Conservation (phyloP, 2,797 vertebrate genomes). For the Knipowitschia caucasica region DNA sequence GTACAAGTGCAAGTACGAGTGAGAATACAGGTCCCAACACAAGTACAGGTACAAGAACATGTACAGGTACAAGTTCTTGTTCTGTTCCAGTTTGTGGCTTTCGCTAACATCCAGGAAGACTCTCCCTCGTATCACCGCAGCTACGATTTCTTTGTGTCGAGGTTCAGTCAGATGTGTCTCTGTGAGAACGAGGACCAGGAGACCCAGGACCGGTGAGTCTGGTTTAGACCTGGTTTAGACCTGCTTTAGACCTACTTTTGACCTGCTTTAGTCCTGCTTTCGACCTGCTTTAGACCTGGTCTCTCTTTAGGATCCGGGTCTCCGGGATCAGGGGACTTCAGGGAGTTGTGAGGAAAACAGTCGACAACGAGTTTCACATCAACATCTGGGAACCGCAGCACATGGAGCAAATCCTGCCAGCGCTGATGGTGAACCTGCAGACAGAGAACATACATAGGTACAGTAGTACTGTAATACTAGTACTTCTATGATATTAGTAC, state of each 20-base stretch:
- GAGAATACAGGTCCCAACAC: constrained; percentile 65
- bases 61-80: neutral
- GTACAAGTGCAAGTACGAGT: neutral
- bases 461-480: neutral
- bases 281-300: neutral
- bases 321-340: constrained; percentile 90
- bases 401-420: constrained; percentile 95
- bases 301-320: constrained; percentile 78
- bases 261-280: neutral
- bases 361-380: constrained; percentile 89
- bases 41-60: constrained; percentile 73
- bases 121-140: constrained; percentile 91
- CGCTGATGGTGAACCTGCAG: constrained; percentile 71
- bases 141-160: constrained; percentile 94
- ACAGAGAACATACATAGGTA: constrained; percentile 25
- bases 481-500: neutral
- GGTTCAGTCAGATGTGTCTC: constrained; percentile 95
- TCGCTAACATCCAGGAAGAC: constrained; percentile 95
- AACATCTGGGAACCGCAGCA: constrained; percentile 95
- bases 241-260: neutral
- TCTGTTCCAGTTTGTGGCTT: constrained; percentile 86
- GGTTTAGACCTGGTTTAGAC: neutral
- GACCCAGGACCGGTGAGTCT: constrained; percentile 79
- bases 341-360: constrained; percentile 91
- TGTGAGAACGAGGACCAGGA: constrained; percentile 82